phyloP scores from a whole-genome alignment of 1,140 invertebrate genomes.

The Adoxophyes honmai region DNA sequence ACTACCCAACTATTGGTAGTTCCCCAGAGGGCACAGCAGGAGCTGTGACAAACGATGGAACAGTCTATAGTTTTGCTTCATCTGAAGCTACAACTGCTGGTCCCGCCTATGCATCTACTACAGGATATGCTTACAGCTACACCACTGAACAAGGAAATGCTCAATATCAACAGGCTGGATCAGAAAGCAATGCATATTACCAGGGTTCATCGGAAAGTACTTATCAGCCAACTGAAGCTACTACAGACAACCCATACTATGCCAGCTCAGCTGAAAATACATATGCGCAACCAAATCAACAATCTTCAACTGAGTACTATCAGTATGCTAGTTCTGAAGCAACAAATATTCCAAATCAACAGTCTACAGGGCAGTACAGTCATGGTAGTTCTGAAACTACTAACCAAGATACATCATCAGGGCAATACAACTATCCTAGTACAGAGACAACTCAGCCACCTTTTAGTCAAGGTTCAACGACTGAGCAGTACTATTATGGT shows the following conservation, averaged over 20 bases:
- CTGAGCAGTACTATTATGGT: too few relatives aligned
- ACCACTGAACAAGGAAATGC: not conserved
- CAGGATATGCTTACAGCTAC: not conserved
- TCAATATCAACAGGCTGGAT: not conserved
- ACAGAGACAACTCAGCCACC: not conserved
- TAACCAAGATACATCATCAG: not conserved
- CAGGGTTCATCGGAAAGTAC: not conserved
- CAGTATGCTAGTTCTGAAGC: not conserved
- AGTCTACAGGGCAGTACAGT: not conserved
- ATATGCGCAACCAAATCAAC: not conserved
- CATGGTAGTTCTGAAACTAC: not conserved
- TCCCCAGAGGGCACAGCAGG: not conserved
- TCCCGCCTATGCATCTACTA: not conserved
- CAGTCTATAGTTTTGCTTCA: not conserved
- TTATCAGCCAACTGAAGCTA: not conserved
- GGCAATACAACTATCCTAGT: not conserved
- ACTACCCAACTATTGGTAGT: not conserved
- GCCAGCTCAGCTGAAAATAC: not conserved
- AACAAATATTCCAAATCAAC: not conserved
- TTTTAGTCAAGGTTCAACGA: not conserved
- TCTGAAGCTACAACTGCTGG: not conserved
- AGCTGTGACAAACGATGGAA: not conserved
- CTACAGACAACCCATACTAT: not conserved
- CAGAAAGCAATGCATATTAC: not conserved
- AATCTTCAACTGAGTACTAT: not conserved